Conservation (phyloP, 2,888 invertebrate species). For the Cheilosia grossa region DNA sequence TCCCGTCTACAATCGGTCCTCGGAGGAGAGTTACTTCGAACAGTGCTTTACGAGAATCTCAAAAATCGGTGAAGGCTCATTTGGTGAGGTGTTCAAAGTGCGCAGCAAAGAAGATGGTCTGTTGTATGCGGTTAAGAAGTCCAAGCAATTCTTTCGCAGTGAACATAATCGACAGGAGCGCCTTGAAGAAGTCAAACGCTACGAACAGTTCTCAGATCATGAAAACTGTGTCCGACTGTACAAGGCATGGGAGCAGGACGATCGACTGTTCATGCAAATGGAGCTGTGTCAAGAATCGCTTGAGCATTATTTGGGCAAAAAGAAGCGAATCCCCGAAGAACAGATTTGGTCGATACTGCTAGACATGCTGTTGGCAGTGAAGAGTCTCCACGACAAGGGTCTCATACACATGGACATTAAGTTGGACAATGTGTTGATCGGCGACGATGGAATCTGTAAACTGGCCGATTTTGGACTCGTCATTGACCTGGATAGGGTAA, state of each 20-base stretch:
- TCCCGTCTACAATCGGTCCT: conserved; percentile 81
- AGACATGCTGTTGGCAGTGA: conserved; percentile 86
- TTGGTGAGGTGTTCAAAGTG: conserved; percentile 89
- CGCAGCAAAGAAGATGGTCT: conserved; percentile 86
- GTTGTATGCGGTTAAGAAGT: conserved; percentile 89
- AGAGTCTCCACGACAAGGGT: conserved; percentile 87
- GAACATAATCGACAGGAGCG: conserved; percentile 85
- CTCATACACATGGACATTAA: conserved; percentile 91
- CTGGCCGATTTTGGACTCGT: conserved; percentile 90
- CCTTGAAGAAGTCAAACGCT: conserved; percentile 87
- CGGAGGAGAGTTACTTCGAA: conserved; percentile 85
- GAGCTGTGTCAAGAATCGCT: conserved; percentile 88
- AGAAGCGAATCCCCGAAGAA: conserved; percentile 85
- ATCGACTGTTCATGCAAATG: conserved; percentile 88
- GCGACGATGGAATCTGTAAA: conserved; percentile 87
- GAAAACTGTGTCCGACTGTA: conserved; percentile 87
- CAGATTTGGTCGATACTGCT: conserved; percentile 87
- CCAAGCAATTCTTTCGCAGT: conserved; percentile 86
- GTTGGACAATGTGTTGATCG: conserved; percentile 90
- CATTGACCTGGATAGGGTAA: conserved; percentile 85
- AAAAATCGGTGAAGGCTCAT: conserved; percentile 89
- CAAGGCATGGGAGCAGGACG: conserved; percentile 90
- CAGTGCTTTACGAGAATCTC: conserved; percentile 87
- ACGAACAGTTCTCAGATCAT: conserved; percentile 88
- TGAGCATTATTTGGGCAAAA: conserved; percentile 84